Conservation (phyloP, 2,888 invertebrate species). For the Siphonodentalium dalli region DNA sequence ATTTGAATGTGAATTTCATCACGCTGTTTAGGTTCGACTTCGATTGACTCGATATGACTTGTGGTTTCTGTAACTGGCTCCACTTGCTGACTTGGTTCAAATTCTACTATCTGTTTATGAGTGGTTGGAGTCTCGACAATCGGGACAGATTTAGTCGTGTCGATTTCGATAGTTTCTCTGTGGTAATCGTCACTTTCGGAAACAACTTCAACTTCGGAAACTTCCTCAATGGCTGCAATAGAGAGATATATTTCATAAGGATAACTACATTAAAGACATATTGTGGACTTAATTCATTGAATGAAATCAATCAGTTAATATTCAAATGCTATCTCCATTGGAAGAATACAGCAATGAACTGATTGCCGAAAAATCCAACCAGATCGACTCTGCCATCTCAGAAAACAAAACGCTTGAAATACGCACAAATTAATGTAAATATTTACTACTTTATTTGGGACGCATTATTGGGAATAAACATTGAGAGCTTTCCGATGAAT, state of each 20-base stretch:
- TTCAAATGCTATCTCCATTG: no score
- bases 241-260: background rate
- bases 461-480: no score
- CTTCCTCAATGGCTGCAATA: slow-evolving; percentile 13
- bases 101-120: slow-evolving; percentile 28
- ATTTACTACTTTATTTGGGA: no score
- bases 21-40: slow-evolving; percentile 28
- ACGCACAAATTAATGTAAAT: background rate
- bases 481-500: no score
- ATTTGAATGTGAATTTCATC: slow-evolving; percentile 42
- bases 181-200: slow-evolving; percentile 48
- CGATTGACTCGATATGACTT: slow-evolving; percentile 33
- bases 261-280: no score
- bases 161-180: slow-evolving; percentile 53
- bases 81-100: slow-evolving; percentile 17
- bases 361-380: background rate
- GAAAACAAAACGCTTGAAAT: background rate
- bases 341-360: no score
- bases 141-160: slow-evolving; percentile 30
- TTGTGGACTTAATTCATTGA: no score
- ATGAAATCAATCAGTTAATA: no score
- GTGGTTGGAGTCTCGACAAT: slow-evolving; percentile 32
- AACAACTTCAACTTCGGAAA: slow-evolving; percentile 9
- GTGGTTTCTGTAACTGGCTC: slow-evolving; percentile 36
- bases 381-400: background rate